A percentile compares a stretch with the other conserved stretches of the same genome.
Conservation (phyloP, 2,888 invertebrate species). For the Eueremaeus valkanovi region DNA sequence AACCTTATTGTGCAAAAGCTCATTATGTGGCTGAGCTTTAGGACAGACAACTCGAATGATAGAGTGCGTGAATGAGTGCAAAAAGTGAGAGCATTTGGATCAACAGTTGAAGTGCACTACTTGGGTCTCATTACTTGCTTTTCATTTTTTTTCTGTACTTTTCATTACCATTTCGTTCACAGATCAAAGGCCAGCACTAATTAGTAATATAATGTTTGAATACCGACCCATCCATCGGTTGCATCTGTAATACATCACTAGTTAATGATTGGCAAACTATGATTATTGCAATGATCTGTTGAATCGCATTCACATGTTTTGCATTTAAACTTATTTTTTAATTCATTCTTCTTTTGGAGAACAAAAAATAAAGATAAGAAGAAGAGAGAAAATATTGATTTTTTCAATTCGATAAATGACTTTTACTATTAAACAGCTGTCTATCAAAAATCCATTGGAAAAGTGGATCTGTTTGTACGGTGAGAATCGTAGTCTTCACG, state of each 20-base stretch:
- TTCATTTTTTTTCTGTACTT: background rate
- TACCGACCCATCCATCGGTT: background rate
- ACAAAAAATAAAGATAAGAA: background rate
- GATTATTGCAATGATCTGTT: background rate
- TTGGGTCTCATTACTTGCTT: background rate
- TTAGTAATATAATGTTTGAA: slow-evolving; percentile 9
- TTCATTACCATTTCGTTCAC: slow-evolving; percentile 11
- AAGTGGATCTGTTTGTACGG: background rate
- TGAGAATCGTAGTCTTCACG: slow-evolving; percentile 8
- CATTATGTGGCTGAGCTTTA: slow-evolving; percentile 13
- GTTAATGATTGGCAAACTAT: slow-evolving; percentile 17
- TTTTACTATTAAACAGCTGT: slow-evolving; percentile 32
- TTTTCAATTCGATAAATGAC: slow-evolving; percentile 26
- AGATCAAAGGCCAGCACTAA: slow-evolving; percentile 31
- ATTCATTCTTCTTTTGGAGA: background rate
- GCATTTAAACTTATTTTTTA: slow-evolving; percentile 16
- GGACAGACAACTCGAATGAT: background rate
- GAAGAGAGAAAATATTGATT: slow-evolving; percentile 13
- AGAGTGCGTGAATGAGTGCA: background rate
- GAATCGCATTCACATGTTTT: background rate
- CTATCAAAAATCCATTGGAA: background rate
- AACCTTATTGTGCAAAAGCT: slow-evolving; percentile 20
- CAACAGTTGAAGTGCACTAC: slow-evolving; percentile 1
- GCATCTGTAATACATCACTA: background rate
- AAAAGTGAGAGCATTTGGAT: background rate